Evolutionary conservation across 2,113 vertebrate species (phyloP).

Genomic region (Spea bombifrons): DNA sequence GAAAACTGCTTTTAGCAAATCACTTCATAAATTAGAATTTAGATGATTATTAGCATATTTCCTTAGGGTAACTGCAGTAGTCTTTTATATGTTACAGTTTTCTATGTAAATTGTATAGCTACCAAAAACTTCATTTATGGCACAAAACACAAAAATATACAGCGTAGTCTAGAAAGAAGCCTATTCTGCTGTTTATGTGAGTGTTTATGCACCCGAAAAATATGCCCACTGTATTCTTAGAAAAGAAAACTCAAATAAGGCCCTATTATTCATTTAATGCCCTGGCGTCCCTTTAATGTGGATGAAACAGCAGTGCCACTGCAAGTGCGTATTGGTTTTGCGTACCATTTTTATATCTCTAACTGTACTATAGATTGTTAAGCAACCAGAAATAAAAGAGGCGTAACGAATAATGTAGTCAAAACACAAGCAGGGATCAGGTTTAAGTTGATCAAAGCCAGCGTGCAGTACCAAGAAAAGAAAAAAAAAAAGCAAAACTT

Average conservation of each 20-base stretch:
- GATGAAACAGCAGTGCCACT: too few species aligned
- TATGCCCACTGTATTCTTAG: background rate
- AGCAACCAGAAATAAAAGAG: too few species aligned
- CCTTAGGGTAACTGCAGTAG: background rate
- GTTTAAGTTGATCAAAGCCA: too few species aligned
- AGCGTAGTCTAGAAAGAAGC: background rate
- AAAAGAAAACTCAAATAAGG: background rate
- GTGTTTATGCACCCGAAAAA: background rate
- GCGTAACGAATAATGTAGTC: too few species aligned
- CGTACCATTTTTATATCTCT: too few species aligned
- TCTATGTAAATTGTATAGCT: conserved; percentile 17
- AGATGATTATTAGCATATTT: conserved; percentile 38
- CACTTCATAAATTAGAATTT: conserved; percentile 30
- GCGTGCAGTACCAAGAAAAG: too few species aligned
- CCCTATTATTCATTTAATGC: too few species aligned
- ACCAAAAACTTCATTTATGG: background rate
- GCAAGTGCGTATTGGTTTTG: too few species aligned
- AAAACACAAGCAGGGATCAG: too few species aligned
- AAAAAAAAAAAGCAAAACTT: too few species aligned
- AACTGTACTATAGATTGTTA: too few species aligned
- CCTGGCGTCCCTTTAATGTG: too few species aligned
- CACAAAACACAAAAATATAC: background rate
- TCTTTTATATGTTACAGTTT: background rate
- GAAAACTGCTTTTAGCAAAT: conserved; percentile 45
- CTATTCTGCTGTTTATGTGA: background rate